A percentile compares a stretch with the other conserved stretches of the same genome.
Evolutionary conservation across 2,113 vertebrate species (phyloP).

Genomic region (pig (Sus scrofa)): DNA sequence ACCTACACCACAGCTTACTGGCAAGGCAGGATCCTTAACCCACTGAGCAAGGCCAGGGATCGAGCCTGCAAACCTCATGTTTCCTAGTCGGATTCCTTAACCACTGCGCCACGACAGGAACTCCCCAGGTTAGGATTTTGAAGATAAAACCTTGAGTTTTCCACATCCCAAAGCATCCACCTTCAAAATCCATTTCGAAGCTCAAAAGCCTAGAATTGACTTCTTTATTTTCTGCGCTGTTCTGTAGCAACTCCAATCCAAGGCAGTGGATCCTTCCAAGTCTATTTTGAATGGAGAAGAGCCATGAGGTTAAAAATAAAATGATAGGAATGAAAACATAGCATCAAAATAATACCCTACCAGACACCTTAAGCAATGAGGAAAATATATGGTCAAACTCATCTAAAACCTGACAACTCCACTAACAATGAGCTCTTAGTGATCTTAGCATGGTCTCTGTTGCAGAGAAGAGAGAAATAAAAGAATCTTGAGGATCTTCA

Average conservation of each 20-base stretch:
- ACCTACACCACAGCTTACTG: too few species aligned
- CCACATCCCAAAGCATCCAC: neutral
- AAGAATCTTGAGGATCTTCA: neutral
- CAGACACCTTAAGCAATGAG: neutral
- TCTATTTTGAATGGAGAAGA: slow-evolving; percentile 31
- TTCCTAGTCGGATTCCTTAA: too few species aligned
- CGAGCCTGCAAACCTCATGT: too few species aligned
- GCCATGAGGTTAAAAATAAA: neutral
- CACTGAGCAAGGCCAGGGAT: too few species aligned
- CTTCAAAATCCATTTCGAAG: neutral
- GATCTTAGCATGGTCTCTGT: neutral
- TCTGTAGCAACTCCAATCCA: neutral
- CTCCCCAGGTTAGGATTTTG: neutral
- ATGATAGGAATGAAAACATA: neutral
- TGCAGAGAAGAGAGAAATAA: neutral
- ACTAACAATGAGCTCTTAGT: neutral
- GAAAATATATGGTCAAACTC: neutral
- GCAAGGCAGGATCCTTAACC: too few species aligned
- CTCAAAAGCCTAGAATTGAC: neutral
- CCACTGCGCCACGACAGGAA: too few species aligned
- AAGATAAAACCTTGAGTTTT: neutral
- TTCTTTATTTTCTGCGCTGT: neutral
- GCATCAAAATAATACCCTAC: neutral
- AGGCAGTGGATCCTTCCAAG: neutral
- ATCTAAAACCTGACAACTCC: neutral